Conservation (phyloP, 2,888 invertebrate species). For the Patella caerulea region DNA sequence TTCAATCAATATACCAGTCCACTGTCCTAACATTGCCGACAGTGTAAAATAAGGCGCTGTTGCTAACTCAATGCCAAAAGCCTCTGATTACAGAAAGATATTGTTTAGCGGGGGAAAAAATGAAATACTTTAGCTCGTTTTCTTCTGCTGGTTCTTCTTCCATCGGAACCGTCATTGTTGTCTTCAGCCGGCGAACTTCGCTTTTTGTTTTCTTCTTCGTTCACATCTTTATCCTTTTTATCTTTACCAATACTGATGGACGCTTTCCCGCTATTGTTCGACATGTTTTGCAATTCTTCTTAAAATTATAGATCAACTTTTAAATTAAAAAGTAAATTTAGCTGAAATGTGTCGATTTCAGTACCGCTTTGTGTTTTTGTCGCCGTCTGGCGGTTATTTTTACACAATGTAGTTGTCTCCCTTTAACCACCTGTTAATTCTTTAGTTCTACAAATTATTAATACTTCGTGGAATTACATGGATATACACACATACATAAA, state of each 20-base stretch:
- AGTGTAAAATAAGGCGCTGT: too few relatives aligned
- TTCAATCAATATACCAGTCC: too few relatives aligned
- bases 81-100: too few relatives aligned
- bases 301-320: too few relatives aligned
- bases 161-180: constrained; percentile 37
- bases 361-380: too few relatives aligned
- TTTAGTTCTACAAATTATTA: too few relatives aligned
- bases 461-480: too few relatives aligned
- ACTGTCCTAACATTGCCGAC: too few relatives aligned
- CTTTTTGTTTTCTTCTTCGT: constrained; percentile 38
- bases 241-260: constrained; percentile 34
- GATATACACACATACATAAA: too few relatives aligned
- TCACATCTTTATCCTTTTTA: constrained; percentile 31
- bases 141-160: constrained; percentile 50
- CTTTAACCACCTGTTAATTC: not conserved
- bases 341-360: too few relatives aligned
- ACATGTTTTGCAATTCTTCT: not conserved
- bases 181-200: constrained; percentile 38
- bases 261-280: constrained; percentile 26
- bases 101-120: not conserved
- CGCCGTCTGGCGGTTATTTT: not conserved
- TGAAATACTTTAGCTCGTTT: constrained; percentile 47
- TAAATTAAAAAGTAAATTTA: too few relatives aligned
- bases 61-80: too few relatives aligned
- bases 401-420: not conserved